Evolutionary conservation across 2,888 invertebrate species (phyloP).

Genomic region (Ophion ellenae): DNA sequence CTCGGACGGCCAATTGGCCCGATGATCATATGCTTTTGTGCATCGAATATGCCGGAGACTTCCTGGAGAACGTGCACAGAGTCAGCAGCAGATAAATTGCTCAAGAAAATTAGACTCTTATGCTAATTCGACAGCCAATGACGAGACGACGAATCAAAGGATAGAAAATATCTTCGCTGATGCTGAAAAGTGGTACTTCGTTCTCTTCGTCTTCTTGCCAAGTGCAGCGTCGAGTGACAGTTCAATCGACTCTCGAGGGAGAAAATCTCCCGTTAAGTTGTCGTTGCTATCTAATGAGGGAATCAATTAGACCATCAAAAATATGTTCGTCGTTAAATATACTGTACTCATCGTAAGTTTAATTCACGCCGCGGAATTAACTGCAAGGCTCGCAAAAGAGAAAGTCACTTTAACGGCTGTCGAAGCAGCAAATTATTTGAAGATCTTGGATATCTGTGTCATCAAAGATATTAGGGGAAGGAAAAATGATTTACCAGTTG

Average conservation of each 20-base stretch:
- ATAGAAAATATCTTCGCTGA: constrained; percentile 16
- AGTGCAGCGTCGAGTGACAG: not conserved
- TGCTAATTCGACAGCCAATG: not conserved
- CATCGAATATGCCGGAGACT: constrained; percentile 31
- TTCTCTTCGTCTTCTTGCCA: not conserved
- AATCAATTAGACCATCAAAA: not conserved
- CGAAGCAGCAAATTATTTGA: too few species aligned
- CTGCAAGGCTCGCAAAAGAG: not conserved
- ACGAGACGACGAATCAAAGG: not conserved
- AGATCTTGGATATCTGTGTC: too few species aligned
- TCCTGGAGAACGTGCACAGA: constrained; percentile 9
- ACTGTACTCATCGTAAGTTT: not conserved
- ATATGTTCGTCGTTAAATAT: not conserved
- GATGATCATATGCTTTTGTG: constrained; percentile 38
- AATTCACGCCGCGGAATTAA: not conserved
- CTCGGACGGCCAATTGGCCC: constrained; percentile 36
- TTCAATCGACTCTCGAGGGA: not conserved
- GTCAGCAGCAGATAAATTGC: constrained; percentile 31
- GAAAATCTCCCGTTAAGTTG: not conserved
- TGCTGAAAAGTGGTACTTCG: not conserved
- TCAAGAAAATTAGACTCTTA: constrained; percentile 1
- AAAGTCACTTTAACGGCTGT: not conserved
- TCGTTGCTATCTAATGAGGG: not conserved
- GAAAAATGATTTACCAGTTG: too few species aligned
- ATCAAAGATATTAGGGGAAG: too few species aligned